These are phyloP conservation scores for Linepithema humile DNA, from an alignment of 1,140 invertebrate genomes.

Conservation along the genomic window DNA sequence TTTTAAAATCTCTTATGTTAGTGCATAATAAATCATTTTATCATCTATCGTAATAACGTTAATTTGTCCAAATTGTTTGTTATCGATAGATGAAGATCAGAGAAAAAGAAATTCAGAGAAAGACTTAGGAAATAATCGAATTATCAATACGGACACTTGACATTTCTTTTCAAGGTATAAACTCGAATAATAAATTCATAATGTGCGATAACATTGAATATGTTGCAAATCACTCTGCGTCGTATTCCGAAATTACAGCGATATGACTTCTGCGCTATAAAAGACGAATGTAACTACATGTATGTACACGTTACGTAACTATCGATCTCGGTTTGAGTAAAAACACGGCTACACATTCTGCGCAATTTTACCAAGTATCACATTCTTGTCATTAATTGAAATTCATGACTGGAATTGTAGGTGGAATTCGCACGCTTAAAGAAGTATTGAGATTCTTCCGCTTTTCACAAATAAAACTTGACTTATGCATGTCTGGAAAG, in stretches of 20 bases:
- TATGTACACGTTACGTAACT: conserved; percentile 26
- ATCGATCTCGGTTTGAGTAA: background rate
- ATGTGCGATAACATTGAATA: background rate
- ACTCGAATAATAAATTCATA: conserved; percentile 19
- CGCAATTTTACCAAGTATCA: background rate
- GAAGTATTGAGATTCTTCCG: background rate
- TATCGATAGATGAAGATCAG: background rate
- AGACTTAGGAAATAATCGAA: background rate
- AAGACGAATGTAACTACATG: background rate
- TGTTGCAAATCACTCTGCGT: background rate
- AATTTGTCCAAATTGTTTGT: background rate
- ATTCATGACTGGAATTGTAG: background rate
- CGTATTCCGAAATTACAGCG: conserved; percentile 25
- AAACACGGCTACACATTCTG: background rate
- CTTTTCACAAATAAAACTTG: no score
- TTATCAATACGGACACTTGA: background rate
- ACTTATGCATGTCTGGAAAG: no score
- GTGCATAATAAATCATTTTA: background rate
- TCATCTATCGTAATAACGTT: background rate
- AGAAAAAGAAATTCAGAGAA: background rate
- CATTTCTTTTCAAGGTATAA: background rate
- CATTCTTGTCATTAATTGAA: background rate
- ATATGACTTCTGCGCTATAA: background rate
- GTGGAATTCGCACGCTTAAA: background rate
- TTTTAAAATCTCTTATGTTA: background rate